These are phyloP conservation scores for Epinephelus coioides DNA, from an alignment of 2,797 vertebrate genomes.

Conservation along the genomic window DNA sequence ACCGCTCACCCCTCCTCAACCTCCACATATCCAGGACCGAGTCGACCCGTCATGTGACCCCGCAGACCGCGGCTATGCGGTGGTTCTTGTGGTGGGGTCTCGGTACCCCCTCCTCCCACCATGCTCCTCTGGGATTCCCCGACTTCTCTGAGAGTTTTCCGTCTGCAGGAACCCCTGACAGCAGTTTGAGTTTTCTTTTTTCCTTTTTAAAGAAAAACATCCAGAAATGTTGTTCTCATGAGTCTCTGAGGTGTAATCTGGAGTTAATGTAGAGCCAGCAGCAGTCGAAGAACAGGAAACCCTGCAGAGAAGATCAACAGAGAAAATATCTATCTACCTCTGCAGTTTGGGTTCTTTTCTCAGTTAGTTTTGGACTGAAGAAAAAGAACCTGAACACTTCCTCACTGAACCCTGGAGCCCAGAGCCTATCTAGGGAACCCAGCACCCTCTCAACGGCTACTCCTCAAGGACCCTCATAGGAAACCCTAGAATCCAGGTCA, in stretches of 20 bases:
- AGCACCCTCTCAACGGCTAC: background rate
- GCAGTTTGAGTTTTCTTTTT: conserved; percentile 32
- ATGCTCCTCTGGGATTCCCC: conserved; percentile 54
- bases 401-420: conserved; percentile 4
- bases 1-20: conserved; percentile 1
- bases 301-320: conserved; percentile 63
- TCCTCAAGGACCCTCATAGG: no score
- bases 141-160: conserved; percentile 61
- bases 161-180: conserved; percentile 54
- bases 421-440: background rate
- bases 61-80: conserved; percentile 31
- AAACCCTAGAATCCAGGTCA: no score
- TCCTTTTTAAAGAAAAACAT: conserved; percentile 52
- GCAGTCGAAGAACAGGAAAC: conserved; percentile 59
- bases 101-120: conserved; percentile 1
- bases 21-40: conserved; percentile 18
- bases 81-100: conserved; percentile 36
- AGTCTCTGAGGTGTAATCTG: conserved; percentile 73
- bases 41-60: conserved; percentile 39
- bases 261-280: conserved; percentile 64
- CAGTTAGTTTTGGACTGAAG: conserved; percentile 42
- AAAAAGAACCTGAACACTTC: conserved; percentile 4
- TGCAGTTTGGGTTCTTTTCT: conserved; percentile 32
- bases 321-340: conserved; percentile 39
- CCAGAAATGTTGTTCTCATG: conserved; percentile 51